Conservation (phyloP, 2,888 invertebrate genomes). For the Pheosia tremula region DNA sequence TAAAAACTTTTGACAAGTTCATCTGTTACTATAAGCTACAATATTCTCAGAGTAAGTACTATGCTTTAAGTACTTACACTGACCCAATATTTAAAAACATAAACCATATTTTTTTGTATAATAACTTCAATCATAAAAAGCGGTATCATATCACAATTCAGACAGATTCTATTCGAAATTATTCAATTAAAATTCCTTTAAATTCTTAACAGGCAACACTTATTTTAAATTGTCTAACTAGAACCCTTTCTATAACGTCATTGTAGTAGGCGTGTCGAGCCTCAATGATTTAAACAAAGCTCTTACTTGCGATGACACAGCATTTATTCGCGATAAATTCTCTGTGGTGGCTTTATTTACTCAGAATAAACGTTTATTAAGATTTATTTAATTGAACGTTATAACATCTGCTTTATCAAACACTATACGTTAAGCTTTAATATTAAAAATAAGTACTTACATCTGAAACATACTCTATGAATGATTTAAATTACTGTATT, state of each 20-base stretch:
- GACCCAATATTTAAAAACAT: not conserved
- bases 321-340: slow-evolving; percentile 47
- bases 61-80: no score
- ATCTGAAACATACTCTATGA: no score
- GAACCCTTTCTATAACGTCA: slow-evolving; percentile 67
- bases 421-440: not conserved
- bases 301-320: slow-evolving; percentile 72
- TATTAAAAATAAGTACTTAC: no score
- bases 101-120: not conserved
- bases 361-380: slow-evolving; percentile 32
- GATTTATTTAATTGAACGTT: slow-evolving; percentile 22
- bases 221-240: slow-evolving; percentile 63
- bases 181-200: slow-evolving; percentile 62
- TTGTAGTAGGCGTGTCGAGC: slow-evolving; percentile 66
- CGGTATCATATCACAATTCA: slow-evolving; percentile 9
- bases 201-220: slow-evolving; percentile 52
- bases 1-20: slow-evolving; percentile 26
- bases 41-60: no score
- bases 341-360: slow-evolving; percentile 35
- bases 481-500: no score
- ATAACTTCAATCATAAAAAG: not conserved
- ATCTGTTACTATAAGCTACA: slow-evolving; percentile 19
- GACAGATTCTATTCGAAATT: slow-evolving; percentile 43
- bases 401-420: not conserved
- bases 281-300: slow-evolving; percentile 74